Base-by-base conservation (phyloP, 2,888 invertebrate species). In the Polydrusus cervinus region DNA sequence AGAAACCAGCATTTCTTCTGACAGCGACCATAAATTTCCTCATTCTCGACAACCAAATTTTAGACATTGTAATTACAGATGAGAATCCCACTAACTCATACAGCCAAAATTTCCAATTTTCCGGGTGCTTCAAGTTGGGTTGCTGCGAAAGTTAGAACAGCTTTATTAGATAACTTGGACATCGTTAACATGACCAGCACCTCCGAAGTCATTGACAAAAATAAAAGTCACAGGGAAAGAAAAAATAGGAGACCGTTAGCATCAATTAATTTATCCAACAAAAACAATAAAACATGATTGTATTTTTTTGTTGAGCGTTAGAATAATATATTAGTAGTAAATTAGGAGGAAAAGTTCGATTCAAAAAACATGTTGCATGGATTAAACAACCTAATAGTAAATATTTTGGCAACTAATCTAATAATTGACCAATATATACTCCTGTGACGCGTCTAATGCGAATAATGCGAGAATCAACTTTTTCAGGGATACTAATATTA, bases 361-460 rank as follows among this genome's bases (percentile, higher is more conserved):
- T 30, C 14, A 55, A 67, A 30, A 55, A 61, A 61, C 67, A 61
- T 45, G 30, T 67, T 40, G 18, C 60, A 53, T 30, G 61, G 13
- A 57, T 66, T 7, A 11, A 66, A 66, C 61, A 66, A 66, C 66
- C 66, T 25, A 14, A 53, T 14, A 51, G 53, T 20, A 62, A 55
- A 14, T 67, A 67, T 55, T 67, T 67, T 67, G 67, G 53, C 8
- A 57, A 67, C 16, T 53, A 61, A n/a, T 20, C 67, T 18, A n/a
- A n/a, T n/a, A n/a, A n/a, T n/a, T n/a, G n/a, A n/a, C n/a, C n/a
- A n/a, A 30, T 67, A 25, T 13, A 11, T 11, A 57, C 57, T 14
- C 67, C 67, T 14, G 67, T 55, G n/a, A 65, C 47, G 65, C 65
- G 20, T 5, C 40, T 62, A 9, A 38, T 9, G 9, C 9, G 9